phyloP scores from a whole-genome alignment of 2,888 invertebrate species.

The Sinohyriopsis cumingii region DNA sequence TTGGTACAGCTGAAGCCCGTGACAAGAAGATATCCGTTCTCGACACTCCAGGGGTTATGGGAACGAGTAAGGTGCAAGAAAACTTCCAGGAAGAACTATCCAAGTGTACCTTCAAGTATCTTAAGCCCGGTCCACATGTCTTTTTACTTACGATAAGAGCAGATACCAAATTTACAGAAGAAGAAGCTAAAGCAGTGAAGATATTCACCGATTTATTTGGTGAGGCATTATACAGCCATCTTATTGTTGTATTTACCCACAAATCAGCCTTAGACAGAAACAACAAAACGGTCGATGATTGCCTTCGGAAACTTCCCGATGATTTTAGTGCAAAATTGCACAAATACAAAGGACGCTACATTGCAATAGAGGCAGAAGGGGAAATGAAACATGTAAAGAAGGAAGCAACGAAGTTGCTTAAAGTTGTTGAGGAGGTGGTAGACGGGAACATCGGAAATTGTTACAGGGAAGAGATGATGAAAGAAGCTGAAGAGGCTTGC shows the following conservation, averaged over 20 bases:
- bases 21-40: too few species aligned
- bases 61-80: too few species aligned
- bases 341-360: neutral
- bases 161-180: slow-evolving; percentile 1
- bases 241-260: slow-evolving; percentile 5
- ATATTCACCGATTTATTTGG: neutral
- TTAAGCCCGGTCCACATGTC: neutral
- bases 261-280: neutral
- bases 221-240: slow-evolving; percentile 1
- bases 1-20: too few species aligned
- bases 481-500: too few species aligned
- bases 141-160: slow-evolving; percentile 1
- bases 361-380: slow-evolving; percentile 2
- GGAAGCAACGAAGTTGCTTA: too few species aligned
- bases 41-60: too few species aligned
- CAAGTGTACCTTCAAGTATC: neutral
- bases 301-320: neutral
- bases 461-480: too few species aligned
- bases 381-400: too few species aligned
- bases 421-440: too few species aligned
- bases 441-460: too few species aligned
- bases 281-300: neutral
- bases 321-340: neutral
- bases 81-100: neutral
- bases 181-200: slow-evolving; percentile 3